These are phyloP conservation scores for Mustelus asterias DNA, from an alignment of 2,113 vertebrate species.

Conservation along the genomic window DNA sequence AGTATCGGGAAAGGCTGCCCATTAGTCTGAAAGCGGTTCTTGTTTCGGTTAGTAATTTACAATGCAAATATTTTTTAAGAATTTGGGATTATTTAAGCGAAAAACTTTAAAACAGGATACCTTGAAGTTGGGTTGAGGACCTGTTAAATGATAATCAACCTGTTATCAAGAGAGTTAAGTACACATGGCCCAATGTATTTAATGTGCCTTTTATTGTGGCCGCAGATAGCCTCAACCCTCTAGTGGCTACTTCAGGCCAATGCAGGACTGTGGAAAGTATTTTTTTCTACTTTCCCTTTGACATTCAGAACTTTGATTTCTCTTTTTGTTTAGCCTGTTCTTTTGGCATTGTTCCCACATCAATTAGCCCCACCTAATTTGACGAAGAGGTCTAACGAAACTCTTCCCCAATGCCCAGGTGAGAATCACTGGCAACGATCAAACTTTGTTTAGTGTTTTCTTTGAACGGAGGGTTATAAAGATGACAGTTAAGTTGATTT, in stretches of 20 bases:
- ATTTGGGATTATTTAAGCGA: conserved; percentile 33
- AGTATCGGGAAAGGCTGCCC: conserved; percentile 36
- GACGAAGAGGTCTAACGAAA: neutral
- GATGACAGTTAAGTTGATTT: conserved; percentile 42
- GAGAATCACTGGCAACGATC: conserved; percentile 54
- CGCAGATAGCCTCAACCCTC: conserved; percentile 47
- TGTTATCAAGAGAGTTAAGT: conserved; percentile 51
- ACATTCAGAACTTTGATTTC: neutral
- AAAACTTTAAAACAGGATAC: conserved; percentile 48
- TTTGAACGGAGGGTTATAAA: conserved; percentile 53
- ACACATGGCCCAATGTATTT: conserved; percentile 40
- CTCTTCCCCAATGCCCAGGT: conserved; percentile 49
- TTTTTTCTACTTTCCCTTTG: conserved; percentile 21
- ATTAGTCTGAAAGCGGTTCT: conserved; percentile 34
- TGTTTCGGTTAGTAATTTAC: conserved; percentile 31
- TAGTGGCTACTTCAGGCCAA: conserved; percentile 36
- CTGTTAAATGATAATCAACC: conserved; percentile 53
- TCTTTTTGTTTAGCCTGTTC: neutral
- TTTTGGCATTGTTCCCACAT: neutral
- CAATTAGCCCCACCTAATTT: neutral
- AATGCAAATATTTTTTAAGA: conserved; percentile 14
- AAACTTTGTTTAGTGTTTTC: conserved; percentile 49
- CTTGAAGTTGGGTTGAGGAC: conserved; percentile 44
- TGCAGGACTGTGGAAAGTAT: neutral
- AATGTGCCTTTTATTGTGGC: conserved; percentile 28